These are phyloP conservation scores for Drosophila aldrichi DNA, from an alignment of 2,888 invertebrate genomes.

Conservation along the genomic window DNA sequence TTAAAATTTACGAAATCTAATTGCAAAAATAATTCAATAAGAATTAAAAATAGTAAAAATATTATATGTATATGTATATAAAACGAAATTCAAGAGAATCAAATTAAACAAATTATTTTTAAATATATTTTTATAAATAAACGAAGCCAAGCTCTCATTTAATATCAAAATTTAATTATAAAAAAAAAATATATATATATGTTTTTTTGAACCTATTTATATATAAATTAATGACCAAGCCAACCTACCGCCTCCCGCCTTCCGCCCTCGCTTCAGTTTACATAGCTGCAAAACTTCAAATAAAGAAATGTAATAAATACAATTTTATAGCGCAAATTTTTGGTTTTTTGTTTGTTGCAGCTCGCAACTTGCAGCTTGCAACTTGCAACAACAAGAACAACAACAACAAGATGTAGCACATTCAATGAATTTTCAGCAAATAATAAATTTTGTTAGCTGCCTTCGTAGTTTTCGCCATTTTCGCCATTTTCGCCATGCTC, in stretches of 20 bases:
- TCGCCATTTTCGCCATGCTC: slow-evolving; percentile 12
- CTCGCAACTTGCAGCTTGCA: slow-evolving; percentile 46
- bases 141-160: neutral
- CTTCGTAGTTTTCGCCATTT: slow-evolving; percentile 24
- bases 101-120: too few relatives aligned
- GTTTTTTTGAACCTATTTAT: neutral
- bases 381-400: slow-evolving; percentile 9
- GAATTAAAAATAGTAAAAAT: too few relatives aligned
- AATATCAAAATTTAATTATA: slow-evolving; percentile 18
- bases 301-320: slow-evolving; percentile 72
- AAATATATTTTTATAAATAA: too few relatives aligned
- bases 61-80: too few relatives aligned
- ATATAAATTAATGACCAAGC: neutral
- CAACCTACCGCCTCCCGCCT: too few relatives aligned
- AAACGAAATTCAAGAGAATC: too few relatives aligned
- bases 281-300: slow-evolving; percentile 57
- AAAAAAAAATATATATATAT: neutral
- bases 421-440: slow-evolving; percentile 63
- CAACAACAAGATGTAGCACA: slow-evolving; percentile 38
- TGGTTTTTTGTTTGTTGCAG: slow-evolving; percentile 32
- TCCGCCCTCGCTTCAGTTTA: slow-evolving; percentile 22
- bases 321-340: slow-evolving; percentile 65
- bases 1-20: too few relatives aligned
- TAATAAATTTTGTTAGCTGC: slow-evolving; percentile 59
- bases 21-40: too few relatives aligned